These are phyloP conservation scores for Linnaemya tessellans DNA, from an alignment of 2,888 invertebrate genomes.

Conservation along the genomic window DNA sequence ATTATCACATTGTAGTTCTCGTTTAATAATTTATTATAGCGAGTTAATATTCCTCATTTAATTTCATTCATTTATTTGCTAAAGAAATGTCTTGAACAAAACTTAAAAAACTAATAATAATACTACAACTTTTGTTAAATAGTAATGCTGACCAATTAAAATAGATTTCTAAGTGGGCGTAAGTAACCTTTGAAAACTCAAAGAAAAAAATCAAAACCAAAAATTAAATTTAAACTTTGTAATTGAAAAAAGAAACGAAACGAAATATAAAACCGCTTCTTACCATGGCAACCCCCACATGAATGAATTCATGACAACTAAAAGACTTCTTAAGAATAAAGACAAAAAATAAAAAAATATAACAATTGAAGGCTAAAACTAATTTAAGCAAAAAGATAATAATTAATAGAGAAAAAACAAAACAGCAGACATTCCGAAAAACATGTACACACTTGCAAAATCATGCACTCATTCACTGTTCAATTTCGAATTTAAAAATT, in stretches of 20 bases:
- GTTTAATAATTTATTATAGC: too few species aligned
- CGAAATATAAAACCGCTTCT: conserved; percentile 14
- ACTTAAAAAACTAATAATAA: background rate
- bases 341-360: background rate
- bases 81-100: background rate
- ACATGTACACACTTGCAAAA: background rate
- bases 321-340: conserved; percentile 30
- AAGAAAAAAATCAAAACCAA: background rate
- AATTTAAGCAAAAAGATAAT: conserved; percentile 1
- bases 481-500: conserved; percentile 23
- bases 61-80: too few species aligned
- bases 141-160: conserved; percentile 1
- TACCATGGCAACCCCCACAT: conserved; percentile 50
- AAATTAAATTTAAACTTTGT: conserved; percentile 9
- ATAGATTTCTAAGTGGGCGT: conserved; percentile 37
- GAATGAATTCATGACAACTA: conserved; percentile 6
- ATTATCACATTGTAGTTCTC: too few species aligned
- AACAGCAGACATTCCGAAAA: background rate
- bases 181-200: conserved; percentile 1
- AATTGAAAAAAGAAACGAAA: conserved; percentile 16
- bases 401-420: conserved; percentile 2
- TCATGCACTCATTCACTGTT: background rate
- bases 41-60: too few species aligned
- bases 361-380: conserved; percentile 50
- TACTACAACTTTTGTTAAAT: background rate